phyloP scores from a whole-genome alignment of 2,888 invertebrate species.

The Nasonovia ribisnigri region DNA sequence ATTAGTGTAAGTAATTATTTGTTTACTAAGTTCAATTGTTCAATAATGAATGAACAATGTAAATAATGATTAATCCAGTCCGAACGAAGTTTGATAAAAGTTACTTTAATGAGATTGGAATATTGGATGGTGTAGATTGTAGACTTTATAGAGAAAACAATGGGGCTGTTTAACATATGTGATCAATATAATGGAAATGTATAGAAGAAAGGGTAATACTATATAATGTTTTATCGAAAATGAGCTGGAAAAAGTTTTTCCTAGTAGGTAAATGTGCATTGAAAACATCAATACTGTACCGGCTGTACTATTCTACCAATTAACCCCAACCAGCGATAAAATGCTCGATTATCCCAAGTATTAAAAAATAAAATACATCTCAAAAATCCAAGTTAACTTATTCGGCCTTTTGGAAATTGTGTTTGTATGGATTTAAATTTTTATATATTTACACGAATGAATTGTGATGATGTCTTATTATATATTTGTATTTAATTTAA shows the following conservation, averaged over 20 bases:
- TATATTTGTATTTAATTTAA: neutral
- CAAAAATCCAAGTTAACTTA: neutral
- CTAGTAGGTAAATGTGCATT: conserved; percentile 4
- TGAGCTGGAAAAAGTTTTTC: neutral
- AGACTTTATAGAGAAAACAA: conserved; percentile 7
- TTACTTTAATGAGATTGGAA: neutral
- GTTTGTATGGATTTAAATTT: neutral
- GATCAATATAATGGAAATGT: neutral
- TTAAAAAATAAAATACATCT: neutral
- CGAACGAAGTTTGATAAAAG: conserved; percentile 8
- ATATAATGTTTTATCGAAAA: conserved; percentile 14
- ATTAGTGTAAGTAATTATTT: conserved; percentile 14
- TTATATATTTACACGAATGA: neutral
- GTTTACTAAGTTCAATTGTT: neutral
- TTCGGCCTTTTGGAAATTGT: neutral
- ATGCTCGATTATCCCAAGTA: neutral
- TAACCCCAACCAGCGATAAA: neutral
- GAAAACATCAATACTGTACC: conserved; percentile 33
- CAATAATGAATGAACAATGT: neutral
- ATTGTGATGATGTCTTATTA: neutral
- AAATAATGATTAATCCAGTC: neutral
- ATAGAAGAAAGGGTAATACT: neutral
- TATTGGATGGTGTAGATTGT: neutral
- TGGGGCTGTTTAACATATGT: neutral
- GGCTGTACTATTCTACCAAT: conserved; percentile 9